Base-by-base conservation (phyloP, 2,888 invertebrate species). In the Lepas anatifera region DNA sequence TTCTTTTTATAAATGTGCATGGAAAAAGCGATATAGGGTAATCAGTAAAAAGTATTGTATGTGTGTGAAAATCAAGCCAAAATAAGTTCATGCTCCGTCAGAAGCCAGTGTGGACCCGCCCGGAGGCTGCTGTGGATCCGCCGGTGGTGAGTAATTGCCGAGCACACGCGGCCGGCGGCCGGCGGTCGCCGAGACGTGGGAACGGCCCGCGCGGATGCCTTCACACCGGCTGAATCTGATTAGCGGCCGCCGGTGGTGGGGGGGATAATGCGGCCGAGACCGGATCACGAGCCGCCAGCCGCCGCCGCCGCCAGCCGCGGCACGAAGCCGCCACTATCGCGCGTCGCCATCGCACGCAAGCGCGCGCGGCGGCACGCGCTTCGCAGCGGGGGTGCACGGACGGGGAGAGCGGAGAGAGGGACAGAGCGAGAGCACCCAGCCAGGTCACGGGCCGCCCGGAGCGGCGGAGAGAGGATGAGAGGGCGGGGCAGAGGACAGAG, bases 211-310 rank as follows among this genome's bases (percentile, higher is more conserved):
- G 58, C 22, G 35, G 58, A 58, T 58, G 35, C 58, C 58, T 58
- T 58, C 58, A 18, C 58, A 35, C 58, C 58, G 58, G 58, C 16
- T 35, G 58, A 18, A 58, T 58, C 58, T 58, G 58, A 58, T 58
- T 58, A 58, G 58, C 52, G 52, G 35, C 22, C 4, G 41, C 27
- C 58, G 22, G 58, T 8, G 35, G 32, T 22, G 29, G 18, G 50
- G 52, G 32, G 58, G 58, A 32, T 35, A 35, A 35, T 35, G 58
- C 58, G 58, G 58, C 35, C n/a, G 35, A 32, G 35, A 16, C 48
- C 48, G 58, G 52, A 27, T 52, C 52, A 52, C 52, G 52, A 11
- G 52, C 52, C 25, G 58, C 25, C 25, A 25, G 25, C 32, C 52
- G 52, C 52, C 29, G 52, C 50, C 13, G 27, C 27, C 50, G 11